phyloP scores from a whole-genome alignment of 1,140 invertebrate genomes.

The Ruditapes philippinarum region DNA sequence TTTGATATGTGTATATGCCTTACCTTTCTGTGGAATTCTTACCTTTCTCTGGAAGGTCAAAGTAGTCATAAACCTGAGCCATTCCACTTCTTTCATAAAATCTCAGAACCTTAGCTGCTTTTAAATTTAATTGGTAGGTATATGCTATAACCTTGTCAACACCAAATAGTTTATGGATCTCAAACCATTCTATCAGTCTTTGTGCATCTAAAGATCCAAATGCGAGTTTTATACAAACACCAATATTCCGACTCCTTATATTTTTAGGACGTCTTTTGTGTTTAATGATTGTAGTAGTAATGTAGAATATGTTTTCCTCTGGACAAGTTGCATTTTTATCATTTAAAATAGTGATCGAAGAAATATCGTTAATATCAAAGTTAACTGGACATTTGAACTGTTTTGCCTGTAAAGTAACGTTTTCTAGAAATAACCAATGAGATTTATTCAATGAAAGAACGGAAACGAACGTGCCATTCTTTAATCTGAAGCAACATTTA shows the following conservation, averaged over 20 bases:
- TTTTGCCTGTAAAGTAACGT: background rate
- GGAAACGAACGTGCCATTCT: background rate
- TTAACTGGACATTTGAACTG: background rate
- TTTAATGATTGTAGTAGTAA: background rate
- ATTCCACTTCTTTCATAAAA: conserved; percentile 5
- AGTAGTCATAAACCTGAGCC: background rate
- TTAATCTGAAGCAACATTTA: background rate
- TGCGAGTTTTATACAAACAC: conserved; percentile 5
- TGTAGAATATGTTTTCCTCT: background rate
- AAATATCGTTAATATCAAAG: background rate
- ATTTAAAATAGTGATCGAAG: background rate
- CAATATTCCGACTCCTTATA: background rate
- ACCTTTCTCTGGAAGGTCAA: conserved; percentile 31
- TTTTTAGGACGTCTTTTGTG: background rate
- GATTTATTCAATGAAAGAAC: background rate
- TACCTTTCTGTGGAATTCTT: conserved; percentile 17
- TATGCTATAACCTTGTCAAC: conserved; percentile 17
- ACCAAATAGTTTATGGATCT: conserved; percentile 31
- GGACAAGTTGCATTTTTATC: background rate
- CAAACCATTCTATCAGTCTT: conserved; percentile 23
- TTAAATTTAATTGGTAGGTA: background rate
- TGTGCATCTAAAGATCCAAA: conserved; percentile 1
- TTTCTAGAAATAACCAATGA: background rate
- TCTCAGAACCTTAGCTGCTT: background rate
- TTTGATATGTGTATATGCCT: too few species aligned